Evolutionary conservation across 1,140 invertebrate species (phyloP), one percentile per base, ranked within the genome.

Genomic region (Gryon sp.): DNA sequence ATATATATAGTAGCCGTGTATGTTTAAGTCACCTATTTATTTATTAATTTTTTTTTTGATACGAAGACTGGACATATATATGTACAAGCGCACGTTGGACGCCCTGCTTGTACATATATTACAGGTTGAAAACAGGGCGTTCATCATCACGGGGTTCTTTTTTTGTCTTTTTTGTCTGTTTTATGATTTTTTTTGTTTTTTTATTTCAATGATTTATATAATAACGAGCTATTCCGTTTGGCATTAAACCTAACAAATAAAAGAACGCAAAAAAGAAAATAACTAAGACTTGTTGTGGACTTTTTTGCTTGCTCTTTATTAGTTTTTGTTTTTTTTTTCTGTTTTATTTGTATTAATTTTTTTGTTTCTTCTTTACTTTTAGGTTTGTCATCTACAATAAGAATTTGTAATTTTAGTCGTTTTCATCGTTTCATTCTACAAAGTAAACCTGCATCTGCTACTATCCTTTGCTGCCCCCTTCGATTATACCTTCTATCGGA

Each of bases 211-310:
- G 80, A 82, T 86, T 81, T 82, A 81, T 81, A n/a, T n/a, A n/a
- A n/a, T n/a, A 85, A 83, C 81, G 83, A 85, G 83, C 81, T 84
- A 60, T 82, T 82, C 76, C 84, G 78, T 84, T n/a, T 85, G 79
- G 81, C 81, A 68, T 81, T 77, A 76, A 85, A 86, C 63, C 86
- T 87, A 87, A 83, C 78, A 85, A 59, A 57, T 30, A 38, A 68
- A 59, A 43, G 24, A 43, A 60, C 43, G 1, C 2, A 7, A 28
- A 41, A 52, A 34, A 43, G 83, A 36, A 86, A n/a, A n/a, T n/a
- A 86, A 84, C 84, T 88, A 87, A 86, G 82, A 86, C n/a, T 14
- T 50, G 14, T 48, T 36, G 30, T 34, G 16, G 26, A 79, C 84
- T 80, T 85, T 81, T 83, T 84, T 86, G 78, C 63, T 81, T 82